Evolutionary conservation across 2,888 invertebrate species (phyloP), one percentile per base, ranked within the genome.

Genomic region (Pristionchus japonicus): DNA sequence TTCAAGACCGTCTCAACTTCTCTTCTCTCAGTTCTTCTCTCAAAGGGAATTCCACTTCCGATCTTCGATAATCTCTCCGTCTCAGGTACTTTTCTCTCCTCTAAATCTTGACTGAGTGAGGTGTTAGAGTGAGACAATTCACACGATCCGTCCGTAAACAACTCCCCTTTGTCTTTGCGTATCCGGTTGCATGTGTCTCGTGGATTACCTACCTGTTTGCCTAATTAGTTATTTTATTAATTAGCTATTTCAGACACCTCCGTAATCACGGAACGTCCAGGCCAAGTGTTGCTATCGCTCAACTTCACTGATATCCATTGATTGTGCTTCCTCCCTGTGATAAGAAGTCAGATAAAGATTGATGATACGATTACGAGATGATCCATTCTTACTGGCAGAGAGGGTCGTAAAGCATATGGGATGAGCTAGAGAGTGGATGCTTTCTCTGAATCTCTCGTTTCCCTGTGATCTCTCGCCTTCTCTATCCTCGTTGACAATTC

Each of bases 31-130:
- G 86, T 86, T 3, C 37, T 74, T 67, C 87, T 87, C 80, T 34
- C 77, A 0, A 77, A 57, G 27, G 87, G 87, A 77, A 37, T 77
- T 77, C 87, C 87, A n/a, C 77, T 87, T 87, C 87, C 87, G 3
- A 64, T 87, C 20, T 57, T 87, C 77, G 87, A 87, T 31, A 80
- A 87, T 80, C 87, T 87, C 52, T 64, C 87, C 57, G 80, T 87
- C 87, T 43, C 52, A 80, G 87, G 87, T 87, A 31, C 23, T 34
- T n/a, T 20, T 37, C 37, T n/a, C 43, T 47, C 31, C 52, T 47
- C 77, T 7, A 23, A 11, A 74, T 23, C 37, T 74, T n/a, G n/a
- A n/a, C 40, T 7, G 40, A 34, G 20, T 6, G 37, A 70, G 47
- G 47, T 27, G 47, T 43, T 7, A 80, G 70, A 23, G 37, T 70